Evolutionary conservation across 2,888 invertebrate genomes (phyloP).

Genomic region (Matsumyia berberina): DNA sequence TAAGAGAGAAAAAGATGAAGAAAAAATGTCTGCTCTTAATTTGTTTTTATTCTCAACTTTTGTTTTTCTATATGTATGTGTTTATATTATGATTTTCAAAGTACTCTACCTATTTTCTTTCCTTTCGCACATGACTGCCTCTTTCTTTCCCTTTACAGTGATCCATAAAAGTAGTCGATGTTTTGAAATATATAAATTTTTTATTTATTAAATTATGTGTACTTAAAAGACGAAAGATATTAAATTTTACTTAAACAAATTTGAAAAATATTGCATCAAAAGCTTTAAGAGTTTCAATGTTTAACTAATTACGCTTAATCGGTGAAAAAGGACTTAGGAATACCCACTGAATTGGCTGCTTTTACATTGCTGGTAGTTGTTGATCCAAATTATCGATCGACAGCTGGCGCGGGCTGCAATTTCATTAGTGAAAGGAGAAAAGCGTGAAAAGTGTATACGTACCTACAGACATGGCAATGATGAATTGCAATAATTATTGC

Average conservation of each 20-base stretch:
- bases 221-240: neutral
- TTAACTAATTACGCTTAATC: too few relatives aligned
- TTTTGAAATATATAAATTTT: too few relatives aligned
- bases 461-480: too few relatives aligned
- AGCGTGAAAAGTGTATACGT: too few relatives aligned
- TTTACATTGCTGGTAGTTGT: too few relatives aligned
- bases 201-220: neutral
- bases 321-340: too few relatives aligned
- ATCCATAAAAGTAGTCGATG: conserved; percentile 5
- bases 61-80: neutral
- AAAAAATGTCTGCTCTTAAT: conserved; percentile 12
- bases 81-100: neutral
- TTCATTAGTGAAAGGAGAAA: too few relatives aligned
- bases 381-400: too few relatives aligned
- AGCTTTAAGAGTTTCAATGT: too few relatives aligned
- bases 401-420: too few relatives aligned
- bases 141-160: conserved; percentile 7
- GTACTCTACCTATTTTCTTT: neutral
- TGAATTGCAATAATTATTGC: too few relatives aligned
- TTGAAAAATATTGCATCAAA: neutral
- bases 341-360: too few relatives aligned
- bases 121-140: neutral
- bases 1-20: neutral
- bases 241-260: neutral
- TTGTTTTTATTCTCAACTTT: conserved; percentile 3